Evolutionary conservation across 2,113 vertebrate species (phyloP).

Genomic region (Eurystomus gularis): DNA sequence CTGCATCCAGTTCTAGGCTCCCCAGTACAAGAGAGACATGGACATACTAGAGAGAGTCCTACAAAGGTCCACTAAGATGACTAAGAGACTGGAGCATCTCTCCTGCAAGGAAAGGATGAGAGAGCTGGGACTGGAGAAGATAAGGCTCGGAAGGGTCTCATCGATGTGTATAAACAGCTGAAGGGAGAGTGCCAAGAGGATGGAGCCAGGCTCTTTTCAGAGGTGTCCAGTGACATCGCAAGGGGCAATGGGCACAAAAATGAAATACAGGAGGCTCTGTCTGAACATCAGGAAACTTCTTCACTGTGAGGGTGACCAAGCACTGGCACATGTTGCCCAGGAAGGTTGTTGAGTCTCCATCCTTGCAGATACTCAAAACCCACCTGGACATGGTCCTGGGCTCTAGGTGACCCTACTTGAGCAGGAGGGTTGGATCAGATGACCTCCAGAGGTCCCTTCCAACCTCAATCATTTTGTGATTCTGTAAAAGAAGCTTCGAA

Average conservation of each 20-base stretch:
- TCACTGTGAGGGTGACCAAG: neutral
- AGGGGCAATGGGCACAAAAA: neutral
- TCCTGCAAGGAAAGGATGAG: neutral
- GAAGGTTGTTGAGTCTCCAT: neutral
- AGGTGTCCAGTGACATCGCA: neutral
- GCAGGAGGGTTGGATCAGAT: neutral
- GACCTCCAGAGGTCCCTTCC: neutral
- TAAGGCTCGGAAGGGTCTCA: neutral
- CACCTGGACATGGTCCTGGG: neutral
- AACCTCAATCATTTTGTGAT: neutral
- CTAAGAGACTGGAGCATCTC: neutral
- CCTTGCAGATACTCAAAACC: neutral
- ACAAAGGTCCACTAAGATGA: neutral
- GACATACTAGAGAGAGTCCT: neutral
- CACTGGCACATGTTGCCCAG: neutral
- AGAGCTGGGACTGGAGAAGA: neutral
- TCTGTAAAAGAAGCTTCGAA: neutral
- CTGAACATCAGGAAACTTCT: neutral
- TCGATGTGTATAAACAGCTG: neutral
- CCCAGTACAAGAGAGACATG: neutral
- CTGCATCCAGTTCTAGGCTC: neutral
- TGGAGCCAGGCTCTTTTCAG: neutral
- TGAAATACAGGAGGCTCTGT: neutral
- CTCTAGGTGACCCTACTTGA: neutral
- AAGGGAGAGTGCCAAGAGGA: neutral